Conservation (phyloP, 2,113 vertebrate genomes). For the Cyanoderma ruficeps region DNA sequence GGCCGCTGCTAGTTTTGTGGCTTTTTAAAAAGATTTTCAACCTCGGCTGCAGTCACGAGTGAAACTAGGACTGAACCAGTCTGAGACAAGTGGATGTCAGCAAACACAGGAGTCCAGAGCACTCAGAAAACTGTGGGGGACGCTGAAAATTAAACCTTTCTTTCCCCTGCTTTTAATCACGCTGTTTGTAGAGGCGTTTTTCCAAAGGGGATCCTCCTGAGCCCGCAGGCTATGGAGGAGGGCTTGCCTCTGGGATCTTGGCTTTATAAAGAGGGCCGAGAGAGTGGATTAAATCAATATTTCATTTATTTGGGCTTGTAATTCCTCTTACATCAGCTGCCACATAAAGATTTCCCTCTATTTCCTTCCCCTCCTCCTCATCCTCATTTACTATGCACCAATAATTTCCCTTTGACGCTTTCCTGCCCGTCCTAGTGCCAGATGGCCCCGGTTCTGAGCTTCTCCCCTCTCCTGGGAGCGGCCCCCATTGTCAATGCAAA, state of each 20-base stretch:
- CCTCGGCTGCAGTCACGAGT: not conserved
- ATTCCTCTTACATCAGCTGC: constrained; percentile 64
- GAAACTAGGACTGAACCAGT: not conserved
- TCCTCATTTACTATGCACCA: constrained; percentile 69
- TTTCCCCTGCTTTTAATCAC: not conserved
- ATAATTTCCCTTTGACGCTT: constrained; percentile 67
- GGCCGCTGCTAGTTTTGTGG: not conserved
- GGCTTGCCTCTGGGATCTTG: not conserved
- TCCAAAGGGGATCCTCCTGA: not conserved
- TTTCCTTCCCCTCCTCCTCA: constrained; percentile 49
- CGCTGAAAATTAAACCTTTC: not conserved
- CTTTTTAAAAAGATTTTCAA: not conserved
- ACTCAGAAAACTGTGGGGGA: not conserved
- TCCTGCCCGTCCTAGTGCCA: constrained; percentile 63
- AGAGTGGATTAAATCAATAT: constrained; percentile 67
- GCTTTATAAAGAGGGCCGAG: constrained; percentile 39
- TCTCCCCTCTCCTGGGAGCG: constrained; percentile 58
- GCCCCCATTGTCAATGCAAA: constrained; percentile 69
- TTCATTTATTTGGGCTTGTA: constrained; percentile 61
- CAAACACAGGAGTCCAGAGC: not conserved
- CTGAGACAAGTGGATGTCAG: not conserved
- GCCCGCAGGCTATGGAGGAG: not conserved
- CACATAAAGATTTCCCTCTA: constrained; percentile 32
- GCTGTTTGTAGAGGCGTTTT: not conserved
- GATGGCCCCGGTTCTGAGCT: constrained; percentile 68